Conservation (phyloP, 2,797 vertebrate genomes). For the Brachyrhaphis roseni region DNA sequence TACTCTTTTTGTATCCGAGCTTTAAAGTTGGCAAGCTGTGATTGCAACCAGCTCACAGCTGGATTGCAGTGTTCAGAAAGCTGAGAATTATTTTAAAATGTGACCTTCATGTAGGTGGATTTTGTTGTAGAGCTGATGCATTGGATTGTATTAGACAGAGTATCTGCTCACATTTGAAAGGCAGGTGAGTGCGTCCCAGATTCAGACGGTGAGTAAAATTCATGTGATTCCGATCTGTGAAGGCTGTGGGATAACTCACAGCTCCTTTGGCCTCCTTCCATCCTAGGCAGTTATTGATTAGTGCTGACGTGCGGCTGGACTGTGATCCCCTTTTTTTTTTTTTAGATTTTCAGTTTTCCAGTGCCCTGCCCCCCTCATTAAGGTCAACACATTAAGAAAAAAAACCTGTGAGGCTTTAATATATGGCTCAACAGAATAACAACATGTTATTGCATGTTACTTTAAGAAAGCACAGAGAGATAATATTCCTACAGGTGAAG, state of each 20-base stretch:
- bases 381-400: constrained; percentile 29
- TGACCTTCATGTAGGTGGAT: background rate
- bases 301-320: constrained; percentile 46
- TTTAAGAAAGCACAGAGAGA: constrained; percentile 5
- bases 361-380: constrained; percentile 1
- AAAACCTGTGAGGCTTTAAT: constrained; percentile 16
- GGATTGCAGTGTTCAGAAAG: background rate
- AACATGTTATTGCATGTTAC: constrained; percentile 2
- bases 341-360: constrained; percentile 22
- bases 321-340: constrained; percentile 19
- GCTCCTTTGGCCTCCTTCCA: constrained; percentile 25
- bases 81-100: constrained; percentile 4
- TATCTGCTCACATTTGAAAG: constrained; percentile 1
- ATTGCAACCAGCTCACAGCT: background rate
- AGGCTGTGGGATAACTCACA: constrained; percentile 34
- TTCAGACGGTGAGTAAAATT: constrained; percentile 31
- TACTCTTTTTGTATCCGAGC: background rate
- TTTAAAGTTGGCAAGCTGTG: background rate
- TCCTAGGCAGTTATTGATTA: constrained; percentile 55
- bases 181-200: constrained; percentile 13
- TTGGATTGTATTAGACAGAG: background rate
- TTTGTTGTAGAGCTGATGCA: constrained; percentile 5
- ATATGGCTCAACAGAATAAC: background rate
- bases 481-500: constrained; percentile 28
- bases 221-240: constrained; percentile 29